Percentiles rank a stretch among this genome's conserved stretches.
Evolutionary conservation across 2,797 vertebrate species (phyloP).

Genomic region (Decapterus maruadsi): DNA sequence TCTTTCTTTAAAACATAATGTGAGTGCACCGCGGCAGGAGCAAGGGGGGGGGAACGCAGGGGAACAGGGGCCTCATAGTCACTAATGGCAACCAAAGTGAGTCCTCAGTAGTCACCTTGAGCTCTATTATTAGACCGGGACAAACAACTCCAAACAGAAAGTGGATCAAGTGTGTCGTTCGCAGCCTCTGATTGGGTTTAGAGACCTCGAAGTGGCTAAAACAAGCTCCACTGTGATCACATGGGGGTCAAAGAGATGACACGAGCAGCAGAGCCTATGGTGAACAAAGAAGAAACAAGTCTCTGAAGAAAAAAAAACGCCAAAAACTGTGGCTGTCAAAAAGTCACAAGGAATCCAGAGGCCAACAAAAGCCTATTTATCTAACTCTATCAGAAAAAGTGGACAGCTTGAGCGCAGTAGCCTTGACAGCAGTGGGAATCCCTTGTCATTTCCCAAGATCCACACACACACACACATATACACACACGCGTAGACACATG

Average conservation of each 20-base stretch:
- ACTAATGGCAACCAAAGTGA: conserved; percentile 63
- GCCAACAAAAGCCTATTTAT: conserved; percentile 72
- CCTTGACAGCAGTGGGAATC: conserved; percentile 77
- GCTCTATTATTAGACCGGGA: conserved; percentile 65
- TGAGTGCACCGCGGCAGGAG: conserved; percentile 46
- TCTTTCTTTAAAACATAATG: conserved; percentile 83
- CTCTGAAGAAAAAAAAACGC: conserved; percentile 55
- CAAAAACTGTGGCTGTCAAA: conserved; percentile 65
- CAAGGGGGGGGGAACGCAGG: not conserved
- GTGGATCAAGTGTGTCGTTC: conserved; percentile 46
- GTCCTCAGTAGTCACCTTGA: conserved; percentile 64
- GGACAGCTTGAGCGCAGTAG: conserved; percentile 68
- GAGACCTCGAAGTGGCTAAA: conserved; percentile 45
- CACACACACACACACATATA: conserved; percentile 22
- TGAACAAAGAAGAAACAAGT: conserved; percentile 41
- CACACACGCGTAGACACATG: conserved; percentile 43
- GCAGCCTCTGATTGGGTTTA: conserved; percentile 37
- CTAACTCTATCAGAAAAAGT: conserved; percentile 62
- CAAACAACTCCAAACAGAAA: conserved; percentile 48
- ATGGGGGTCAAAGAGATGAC: conserved; percentile 56
- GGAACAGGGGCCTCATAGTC: conserved; percentile 44
- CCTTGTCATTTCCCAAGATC: conserved; percentile 75
- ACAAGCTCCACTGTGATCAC: conserved; percentile 42
- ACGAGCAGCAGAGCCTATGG: not conserved
- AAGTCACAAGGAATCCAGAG: conserved; percentile 63